Conservation (phyloP, 2,113 vertebrate genomes). For the Euleptes europaea region DNA sequence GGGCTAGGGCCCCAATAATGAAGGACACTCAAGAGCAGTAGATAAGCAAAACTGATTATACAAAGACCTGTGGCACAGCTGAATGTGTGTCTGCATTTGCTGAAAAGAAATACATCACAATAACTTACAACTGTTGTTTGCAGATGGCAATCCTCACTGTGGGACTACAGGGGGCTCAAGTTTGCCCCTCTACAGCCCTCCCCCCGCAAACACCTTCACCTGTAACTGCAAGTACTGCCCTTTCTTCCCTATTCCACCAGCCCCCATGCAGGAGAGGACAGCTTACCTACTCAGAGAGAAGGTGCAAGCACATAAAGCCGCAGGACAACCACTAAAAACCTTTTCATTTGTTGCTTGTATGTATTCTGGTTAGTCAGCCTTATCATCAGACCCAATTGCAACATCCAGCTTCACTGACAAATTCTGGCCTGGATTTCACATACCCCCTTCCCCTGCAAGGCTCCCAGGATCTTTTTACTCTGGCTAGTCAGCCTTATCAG, state of each 20-base stretch:
- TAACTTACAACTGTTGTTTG: neutral
- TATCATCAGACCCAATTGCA: conserved; percentile 1
- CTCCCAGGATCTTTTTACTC: neutral
- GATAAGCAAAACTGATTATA: neutral
- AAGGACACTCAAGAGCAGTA: too few species aligned
- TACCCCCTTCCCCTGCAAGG: neutral
- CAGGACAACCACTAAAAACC: neutral
- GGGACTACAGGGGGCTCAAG: neutral
- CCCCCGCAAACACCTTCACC: neutral
- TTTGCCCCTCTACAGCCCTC: neutral
- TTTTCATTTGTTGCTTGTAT: neutral
- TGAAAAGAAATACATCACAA: neutral
- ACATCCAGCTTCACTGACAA: neutral
- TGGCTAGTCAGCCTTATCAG: conserved; percentile 3
- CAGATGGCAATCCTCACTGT: neutral
- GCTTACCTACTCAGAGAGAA: neutral
- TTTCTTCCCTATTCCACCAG: neutral
- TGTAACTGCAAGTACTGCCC: neutral
- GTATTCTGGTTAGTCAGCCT: neutral
- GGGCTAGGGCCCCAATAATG: too few species aligned
- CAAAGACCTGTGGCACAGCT: neutral
- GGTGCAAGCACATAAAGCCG: neutral
- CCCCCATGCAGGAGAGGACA: neutral
- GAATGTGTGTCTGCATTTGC: too few species aligned
- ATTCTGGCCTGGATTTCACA: neutral